Conservation (phyloP, 1,140 invertebrate genomes). For the Drosophila sucinea region DNA sequence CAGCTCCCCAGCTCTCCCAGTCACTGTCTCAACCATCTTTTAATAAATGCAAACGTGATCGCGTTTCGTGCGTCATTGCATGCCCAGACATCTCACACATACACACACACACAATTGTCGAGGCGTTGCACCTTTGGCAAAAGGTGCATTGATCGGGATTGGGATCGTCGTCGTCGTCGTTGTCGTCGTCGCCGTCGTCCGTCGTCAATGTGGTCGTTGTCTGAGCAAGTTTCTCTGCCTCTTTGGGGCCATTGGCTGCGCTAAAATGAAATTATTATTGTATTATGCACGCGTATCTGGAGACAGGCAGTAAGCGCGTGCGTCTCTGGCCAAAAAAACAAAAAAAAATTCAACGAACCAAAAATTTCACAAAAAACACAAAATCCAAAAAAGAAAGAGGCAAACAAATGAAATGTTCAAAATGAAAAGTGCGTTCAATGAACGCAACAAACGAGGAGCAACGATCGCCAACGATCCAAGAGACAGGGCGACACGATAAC, state of each 20-base stretch:
- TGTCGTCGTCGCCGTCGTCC: conserved; percentile 1
- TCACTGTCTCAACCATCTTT: conserved; percentile 44
- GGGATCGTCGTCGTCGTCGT: conserved; percentile 33
- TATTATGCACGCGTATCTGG: conserved; percentile 56
- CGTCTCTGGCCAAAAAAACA: conserved; percentile 34
- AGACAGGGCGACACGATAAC: conserved; percentile 38
- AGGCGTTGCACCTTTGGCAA: conserved; percentile 75
- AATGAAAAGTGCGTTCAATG: conserved; percentile 72
- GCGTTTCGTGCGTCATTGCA: conserved; percentile 78
- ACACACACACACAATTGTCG: conserved; percentile 32
- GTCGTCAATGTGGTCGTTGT: conserved; percentile 26
- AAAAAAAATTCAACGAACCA: background rate
- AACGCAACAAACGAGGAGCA: conserved; percentile 60
- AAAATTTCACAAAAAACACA: background rate
- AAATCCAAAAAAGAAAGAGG: conserved; percentile 4
- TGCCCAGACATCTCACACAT: conserved; percentile 54
- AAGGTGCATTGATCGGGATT: conserved; percentile 77
- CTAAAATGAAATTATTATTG: conserved; percentile 58
- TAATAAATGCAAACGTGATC: conserved; percentile 70
- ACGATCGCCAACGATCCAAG: conserved; percentile 31
- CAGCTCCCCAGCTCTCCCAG: background rate
- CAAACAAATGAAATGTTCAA: conserved; percentile 10
- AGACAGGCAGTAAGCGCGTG: conserved; percentile 46
- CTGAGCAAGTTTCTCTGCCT: conserved; percentile 51
- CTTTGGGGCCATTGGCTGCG: conserved; percentile 51